Percentiles rank a stretch among this genome's conserved stretches.
Conservation (phyloP, 2,797 vertebrate species). For the Steatocranus sp. region DNA sequence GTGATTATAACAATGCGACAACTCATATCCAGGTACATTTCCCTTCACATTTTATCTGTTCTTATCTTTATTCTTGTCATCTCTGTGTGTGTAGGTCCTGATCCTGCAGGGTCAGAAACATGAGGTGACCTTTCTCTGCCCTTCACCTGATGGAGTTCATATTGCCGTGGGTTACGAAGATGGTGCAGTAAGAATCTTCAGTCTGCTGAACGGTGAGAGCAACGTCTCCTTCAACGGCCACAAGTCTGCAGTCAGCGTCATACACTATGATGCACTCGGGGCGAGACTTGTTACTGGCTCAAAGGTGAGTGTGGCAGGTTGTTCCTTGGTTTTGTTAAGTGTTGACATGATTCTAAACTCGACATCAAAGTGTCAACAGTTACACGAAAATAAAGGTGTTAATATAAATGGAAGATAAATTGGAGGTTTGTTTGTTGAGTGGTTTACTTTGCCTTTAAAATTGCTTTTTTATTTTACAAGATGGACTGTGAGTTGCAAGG, state of each 20-base stretch:
- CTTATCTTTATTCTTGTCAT: neutral
- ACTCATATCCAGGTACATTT: accelerated
- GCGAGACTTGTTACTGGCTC: slow-evolving; percentile 92
- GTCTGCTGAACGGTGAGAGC: slow-evolving; percentile 84
- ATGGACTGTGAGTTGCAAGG: neutral
- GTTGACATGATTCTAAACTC: neutral
- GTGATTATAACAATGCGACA: accelerated
- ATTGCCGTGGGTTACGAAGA: slow-evolving; percentile 94
- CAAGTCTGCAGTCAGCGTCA: slow-evolving; percentile 84
- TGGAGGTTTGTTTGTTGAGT: neutral
- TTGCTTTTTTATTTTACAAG: neutral
- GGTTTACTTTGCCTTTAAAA: neutral
- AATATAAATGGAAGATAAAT: neutral
- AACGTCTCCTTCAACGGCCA: slow-evolving; percentile 92
- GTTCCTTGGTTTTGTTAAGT: neutral
- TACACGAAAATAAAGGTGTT: neutral
- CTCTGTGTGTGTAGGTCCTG: slow-evolving; percentile 75
- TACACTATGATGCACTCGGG: slow-evolving; percentile 87
- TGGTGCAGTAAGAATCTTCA: slow-evolving; percentile 87
- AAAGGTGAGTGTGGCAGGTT: slow-evolving; percentile 72
- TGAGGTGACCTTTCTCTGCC: slow-evolving; percentile 86
- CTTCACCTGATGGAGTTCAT: slow-evolving; percentile 88
- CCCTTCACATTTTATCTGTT: neutral
- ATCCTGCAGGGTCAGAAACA: slow-evolving; percentile 91
- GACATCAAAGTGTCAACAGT: neutral